phyloP scores from a whole-genome alignment of 2,888 invertebrate species.

The Rhimphoctona megacephalus region DNA sequence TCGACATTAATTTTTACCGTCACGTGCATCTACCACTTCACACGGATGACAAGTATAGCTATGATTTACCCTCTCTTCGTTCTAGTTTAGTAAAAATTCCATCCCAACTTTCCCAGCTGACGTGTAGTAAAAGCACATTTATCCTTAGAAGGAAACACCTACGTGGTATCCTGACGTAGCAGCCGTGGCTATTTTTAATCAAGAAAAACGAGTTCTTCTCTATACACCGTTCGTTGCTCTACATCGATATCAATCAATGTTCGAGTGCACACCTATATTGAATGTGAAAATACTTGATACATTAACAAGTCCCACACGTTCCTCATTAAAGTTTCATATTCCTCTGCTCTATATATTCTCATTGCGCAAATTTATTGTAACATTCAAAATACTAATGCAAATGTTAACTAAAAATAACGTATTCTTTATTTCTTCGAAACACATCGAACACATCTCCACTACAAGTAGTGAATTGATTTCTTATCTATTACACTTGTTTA shows the following conservation, averaged over 20 bases:
- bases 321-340: background rate
- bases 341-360: background rate
- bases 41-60: background rate
- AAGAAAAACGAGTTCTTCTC: constrained; percentile 8
- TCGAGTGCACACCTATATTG: background rate
- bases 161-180: background rate
- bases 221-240: constrained; percentile 2
- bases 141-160: background rate
- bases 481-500: background rate
- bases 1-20: constrained; percentile 30
- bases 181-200: constrained; percentile 13
- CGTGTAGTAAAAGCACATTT: background rate
- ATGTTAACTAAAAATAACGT: background rate
- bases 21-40: constrained; percentile 3
- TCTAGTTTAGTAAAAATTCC: background rate
- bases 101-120: background rate
- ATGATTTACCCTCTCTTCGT: background rate
- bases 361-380: background rate
- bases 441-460: background rate
- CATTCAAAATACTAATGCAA: background rate
- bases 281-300: constrained; percentile 15
- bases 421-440: background rate
- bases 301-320: background rate
- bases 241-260: constrained; percentile 21
- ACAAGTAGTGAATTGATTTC: constrained; percentile 5